These are phyloP conservation scores for Mionectes macconnelli DNA, from an alignment of 2,113 vertebrate species.

Conservation along the genomic window DNA sequence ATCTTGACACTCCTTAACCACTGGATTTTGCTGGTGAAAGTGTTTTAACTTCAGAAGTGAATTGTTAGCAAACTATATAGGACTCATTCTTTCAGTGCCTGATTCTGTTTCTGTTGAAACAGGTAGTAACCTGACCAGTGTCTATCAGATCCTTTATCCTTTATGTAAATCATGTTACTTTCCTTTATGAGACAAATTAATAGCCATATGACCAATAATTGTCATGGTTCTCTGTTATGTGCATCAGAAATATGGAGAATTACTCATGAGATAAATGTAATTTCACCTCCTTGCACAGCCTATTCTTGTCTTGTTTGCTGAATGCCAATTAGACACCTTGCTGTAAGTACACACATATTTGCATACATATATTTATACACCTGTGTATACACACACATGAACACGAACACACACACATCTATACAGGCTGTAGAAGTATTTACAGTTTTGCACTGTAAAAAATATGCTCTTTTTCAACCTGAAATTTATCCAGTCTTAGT, in stretches of 20 bases:
- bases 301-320: not conserved
- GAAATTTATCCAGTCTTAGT: not conserved
- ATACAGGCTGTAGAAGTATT: not conserved
- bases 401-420: fast-evolving
- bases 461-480: not conserved
- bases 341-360: not conserved
- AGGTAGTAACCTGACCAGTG: not conserved
- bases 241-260: not conserved
- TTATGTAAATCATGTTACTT: not conserved
- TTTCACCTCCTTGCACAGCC: not conserved
- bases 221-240: not conserved
- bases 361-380: not conserved
- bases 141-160: not conserved
- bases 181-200: not conserved
- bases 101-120: not conserved
- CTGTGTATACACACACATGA: not conserved
- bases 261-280: not conserved
- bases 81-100: not conserved
- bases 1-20: not conserved
- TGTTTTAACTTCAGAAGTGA: not conserved
- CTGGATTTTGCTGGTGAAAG: not conserved
- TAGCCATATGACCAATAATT: not conserved
- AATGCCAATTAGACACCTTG: not conserved
- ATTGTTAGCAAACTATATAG: not conserved
- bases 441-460: not conserved